Conservation (phyloP, 1,140 invertebrate genomes). For the Cherax quadricarinatus region DNA sequence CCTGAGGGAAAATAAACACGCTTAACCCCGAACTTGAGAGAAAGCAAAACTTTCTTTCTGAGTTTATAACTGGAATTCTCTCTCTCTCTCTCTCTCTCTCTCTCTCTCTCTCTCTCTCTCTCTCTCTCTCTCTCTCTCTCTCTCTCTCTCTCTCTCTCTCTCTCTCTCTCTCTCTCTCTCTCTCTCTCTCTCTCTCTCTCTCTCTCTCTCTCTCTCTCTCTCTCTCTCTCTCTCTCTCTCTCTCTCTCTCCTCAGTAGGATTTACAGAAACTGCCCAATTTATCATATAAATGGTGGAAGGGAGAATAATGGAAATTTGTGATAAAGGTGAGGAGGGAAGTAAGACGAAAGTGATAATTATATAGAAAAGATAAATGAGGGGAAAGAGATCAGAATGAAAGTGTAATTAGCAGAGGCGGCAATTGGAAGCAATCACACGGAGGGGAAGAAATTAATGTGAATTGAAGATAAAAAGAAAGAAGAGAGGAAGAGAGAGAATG, state of each 20-base stretch:
- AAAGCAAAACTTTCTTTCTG: neutral
- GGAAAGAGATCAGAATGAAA: no score
- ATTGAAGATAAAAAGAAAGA: no score
- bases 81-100: neutral
- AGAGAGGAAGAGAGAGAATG: no score
- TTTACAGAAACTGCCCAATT: no score
- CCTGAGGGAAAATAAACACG: neutral
- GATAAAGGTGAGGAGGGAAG: neutral
- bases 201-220: constrained; percentile 24
- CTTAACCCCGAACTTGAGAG: neutral
- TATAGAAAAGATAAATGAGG: no score
- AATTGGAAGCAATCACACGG: no score
- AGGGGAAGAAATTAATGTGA: no score
- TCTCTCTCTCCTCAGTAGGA: neutral
- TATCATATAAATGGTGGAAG: neutral
- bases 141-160: constrained; percentile 18
- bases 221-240: constrained; percentile 21
- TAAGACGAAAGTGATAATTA: no score
- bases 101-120: constrained; percentile 24
- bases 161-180: constrained; percentile 13
- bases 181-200: constrained; percentile 24
- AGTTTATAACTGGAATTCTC: neutral
- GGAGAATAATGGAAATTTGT: neutral
- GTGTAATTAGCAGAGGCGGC: no score
- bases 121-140: constrained; percentile 24